A percentile compares a stretch with the other conserved stretches of the same genome.
Evolutionary conservation across 2,888 invertebrate species (phyloP).

Genomic region (Melipona beecheii): DNA sequence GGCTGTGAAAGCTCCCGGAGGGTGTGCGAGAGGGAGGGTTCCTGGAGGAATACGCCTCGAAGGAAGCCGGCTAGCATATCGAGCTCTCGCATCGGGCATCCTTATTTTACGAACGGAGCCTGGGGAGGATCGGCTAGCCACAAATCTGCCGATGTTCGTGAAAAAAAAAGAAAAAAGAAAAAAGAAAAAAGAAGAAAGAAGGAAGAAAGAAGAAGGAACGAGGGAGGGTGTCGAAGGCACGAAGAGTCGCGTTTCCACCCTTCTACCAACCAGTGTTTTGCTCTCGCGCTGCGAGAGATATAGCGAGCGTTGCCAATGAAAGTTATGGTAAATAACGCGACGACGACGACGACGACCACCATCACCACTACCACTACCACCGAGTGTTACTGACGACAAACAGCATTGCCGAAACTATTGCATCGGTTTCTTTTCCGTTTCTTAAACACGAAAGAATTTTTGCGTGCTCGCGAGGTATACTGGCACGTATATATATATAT

Average conservation of each 20-base stretch:
- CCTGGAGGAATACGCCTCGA: slow-evolving; percentile 70
- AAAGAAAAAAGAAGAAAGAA: not conserved
- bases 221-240: not conserved
- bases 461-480: not conserved
- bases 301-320: slow-evolving; percentile 49
- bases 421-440: not conserved
- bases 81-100: slow-evolving; percentile 62
- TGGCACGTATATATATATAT: not conserved
- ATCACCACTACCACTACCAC: not conserved
- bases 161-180: not conserved
- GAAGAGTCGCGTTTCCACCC: slow-evolving; percentile 1
- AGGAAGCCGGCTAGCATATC: slow-evolving; percentile 69
- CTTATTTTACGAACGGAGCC: slow-evolving; percentile 57
- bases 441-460: not conserved
- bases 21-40: slow-evolving; percentile 69
- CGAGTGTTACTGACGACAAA: slow-evolving; percentile 33
- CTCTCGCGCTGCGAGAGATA: slow-evolving; percentile 23
- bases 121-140: slow-evolving; percentile 51
- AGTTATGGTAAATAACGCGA: slow-evolving; percentile 55
- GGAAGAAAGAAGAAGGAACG: not conserved
- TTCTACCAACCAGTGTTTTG: slow-evolving; percentile 28
- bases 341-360: no score
- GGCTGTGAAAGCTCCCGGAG: slow-evolving; percentile 78
- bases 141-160: slow-evolving; percentile 61
- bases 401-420: not conserved